These are phyloP conservation scores for Clunio marinus DNA, from an alignment of 2,888 invertebrate species.

Conservation along the genomic window DNA sequence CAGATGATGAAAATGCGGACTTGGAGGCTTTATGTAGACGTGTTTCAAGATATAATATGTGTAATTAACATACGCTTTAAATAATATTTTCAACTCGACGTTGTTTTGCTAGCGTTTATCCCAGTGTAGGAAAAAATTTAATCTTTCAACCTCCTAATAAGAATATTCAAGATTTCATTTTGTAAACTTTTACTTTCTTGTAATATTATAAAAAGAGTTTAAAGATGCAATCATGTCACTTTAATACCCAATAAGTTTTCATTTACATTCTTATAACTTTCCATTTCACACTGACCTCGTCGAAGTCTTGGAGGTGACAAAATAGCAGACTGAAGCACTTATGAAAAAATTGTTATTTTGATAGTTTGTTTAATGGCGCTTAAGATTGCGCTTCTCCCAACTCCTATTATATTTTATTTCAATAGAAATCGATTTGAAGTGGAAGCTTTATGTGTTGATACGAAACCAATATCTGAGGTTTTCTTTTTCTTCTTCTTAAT, in stretches of 20 bases:
- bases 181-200: too few species aligned
- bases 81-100: not conserved
- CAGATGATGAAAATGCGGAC: not conserved
- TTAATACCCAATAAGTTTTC: not conserved
- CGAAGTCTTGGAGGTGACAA: conserved; percentile 12
- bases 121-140: too few species aligned
- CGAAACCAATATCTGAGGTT: too few species aligned
- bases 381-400: not conserved
- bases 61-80: not conserved
- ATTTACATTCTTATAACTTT: not conserved
- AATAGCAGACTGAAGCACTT: not conserved
- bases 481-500: too few species aligned
- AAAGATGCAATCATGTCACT: not conserved
- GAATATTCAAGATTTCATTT: not conserved
- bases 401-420: too few species aligned
- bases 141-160: not conserved
- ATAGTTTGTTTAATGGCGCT: conserved; percentile 7
- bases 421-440: too few species aligned
- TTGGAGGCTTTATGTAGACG: not conserved
- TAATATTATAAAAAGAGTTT: too few species aligned
- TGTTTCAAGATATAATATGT: not conserved
- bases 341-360: conserved; percentile 10
- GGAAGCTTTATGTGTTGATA: too few species aligned
- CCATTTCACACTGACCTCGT: not conserved
- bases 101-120: not conserved